Conservation (phyloP, 2,797 vertebrate species). For the Xiphorhynchus erythropygius region DNA sequence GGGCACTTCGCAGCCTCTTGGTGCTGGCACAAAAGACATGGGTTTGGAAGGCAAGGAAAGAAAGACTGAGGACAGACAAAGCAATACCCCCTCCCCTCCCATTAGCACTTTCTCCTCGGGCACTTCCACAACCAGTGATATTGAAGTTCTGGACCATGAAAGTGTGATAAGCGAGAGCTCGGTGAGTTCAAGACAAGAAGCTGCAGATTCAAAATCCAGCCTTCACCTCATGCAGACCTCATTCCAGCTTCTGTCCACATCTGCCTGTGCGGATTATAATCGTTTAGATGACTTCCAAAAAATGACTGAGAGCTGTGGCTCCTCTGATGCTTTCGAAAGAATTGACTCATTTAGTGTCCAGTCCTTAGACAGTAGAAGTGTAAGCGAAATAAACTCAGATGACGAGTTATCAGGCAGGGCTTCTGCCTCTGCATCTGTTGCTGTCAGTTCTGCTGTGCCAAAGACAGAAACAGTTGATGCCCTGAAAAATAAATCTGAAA, state of each 20-base stretch:
- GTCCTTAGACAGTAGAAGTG: conserved; percentile 94
- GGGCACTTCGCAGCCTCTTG: conserved; percentile 62
- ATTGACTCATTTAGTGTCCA: conserved; percentile 97
- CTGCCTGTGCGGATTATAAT: conserved; percentile 89
- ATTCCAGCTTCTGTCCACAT: conserved; percentile 93
- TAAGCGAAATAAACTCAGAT: conserved; percentile 97
- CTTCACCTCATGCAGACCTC: conserved; percentile 96
- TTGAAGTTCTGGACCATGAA: conserved; percentile 97
- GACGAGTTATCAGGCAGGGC: conserved; percentile 89
- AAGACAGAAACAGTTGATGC: conserved; percentile 45
- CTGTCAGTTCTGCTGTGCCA: conserved; percentile 72
- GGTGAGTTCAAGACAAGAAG: conserved; percentile 93
- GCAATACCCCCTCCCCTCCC: conserved; percentile 94
- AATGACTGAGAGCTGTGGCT: conserved; percentile 93
- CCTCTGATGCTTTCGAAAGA: conserved; percentile 96
- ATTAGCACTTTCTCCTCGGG: conserved; percentile 96
- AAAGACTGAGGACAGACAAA: conserved; percentile 93
- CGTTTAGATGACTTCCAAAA: conserved; percentile 94
- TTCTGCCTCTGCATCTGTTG: conserved; percentile 83
- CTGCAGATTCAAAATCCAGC: conserved; percentile 87
- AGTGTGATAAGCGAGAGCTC: conserved; percentile 99
- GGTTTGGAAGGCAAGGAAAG: conserved; percentile 85
- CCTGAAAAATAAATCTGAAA: conserved; percentile 68
- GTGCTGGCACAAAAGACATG: conserved; percentile 79
- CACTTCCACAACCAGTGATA: conserved; percentile 97